Evolutionary conservation across 64 coral and sea anemone genomes (phyloP), one percentile per base, ranked within the genome.

Genomic region (Montipora foliosa): DNA sequence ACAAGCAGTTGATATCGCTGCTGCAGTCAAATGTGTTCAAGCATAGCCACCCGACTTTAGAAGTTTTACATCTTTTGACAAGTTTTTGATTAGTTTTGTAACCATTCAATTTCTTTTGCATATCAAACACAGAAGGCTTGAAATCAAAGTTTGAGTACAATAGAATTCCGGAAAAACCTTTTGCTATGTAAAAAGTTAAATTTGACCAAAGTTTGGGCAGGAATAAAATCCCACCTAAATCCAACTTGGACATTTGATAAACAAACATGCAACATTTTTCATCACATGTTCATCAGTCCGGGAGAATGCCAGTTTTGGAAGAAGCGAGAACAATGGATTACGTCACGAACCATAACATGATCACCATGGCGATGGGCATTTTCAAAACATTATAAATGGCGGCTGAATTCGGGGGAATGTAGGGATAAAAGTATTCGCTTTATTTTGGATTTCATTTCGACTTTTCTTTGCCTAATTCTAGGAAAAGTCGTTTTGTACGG

Each of bases 81-180:
- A 71, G 68, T 71, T 71, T 71, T 71, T 71, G 68, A 71, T 71
- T 71, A 71, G 68, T 71, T 71, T 71, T 71, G 68, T 71, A 71
- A 71, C 68, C 68, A 71, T 71, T 71, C 68, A 71, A 71, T 71
- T 71, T 71, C 17, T 13, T 71, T 71, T 71, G 68, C 68, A 71
- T 71, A 71, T 71, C 68, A 71, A 71, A 71, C 68, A 22, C 68
- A 71, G 68, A 71, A 71, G 68, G 68, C 68, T 71, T 71, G 68
- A 71, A 66, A 66, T 66, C 61, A 66, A 71, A 71, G n/a, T 71
- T 71, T 71, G 15, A 71, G 68, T 71, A 17, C 68, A 71, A 71
- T 22, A 71, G 68, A 71, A 71, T 71, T 71, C 68, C 68, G 17
- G 68, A 71, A 71, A 71, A 71, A 71, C 68, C 68, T 71, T 71